Conservation (phyloP, 2,113 vertebrate genomes). For the Isichthys henryi region DNA sequence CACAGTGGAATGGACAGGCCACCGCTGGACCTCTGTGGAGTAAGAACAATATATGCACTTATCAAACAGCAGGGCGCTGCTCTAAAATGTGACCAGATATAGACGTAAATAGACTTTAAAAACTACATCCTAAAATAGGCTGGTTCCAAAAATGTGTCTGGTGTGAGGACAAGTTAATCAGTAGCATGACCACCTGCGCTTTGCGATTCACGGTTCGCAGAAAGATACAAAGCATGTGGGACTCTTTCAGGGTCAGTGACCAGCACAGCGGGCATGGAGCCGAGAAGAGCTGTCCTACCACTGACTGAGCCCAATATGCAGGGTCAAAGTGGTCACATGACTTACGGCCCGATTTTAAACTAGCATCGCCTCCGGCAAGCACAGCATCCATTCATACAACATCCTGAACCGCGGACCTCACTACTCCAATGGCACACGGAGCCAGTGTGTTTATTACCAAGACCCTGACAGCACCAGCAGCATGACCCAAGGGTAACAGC, state of each 20-base stretch:
- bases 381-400: neutral
- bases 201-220: neutral
- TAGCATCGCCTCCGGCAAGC: neutral
- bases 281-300: neutral
- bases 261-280: neutral
- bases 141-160: neutral
- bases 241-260: neutral
- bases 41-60: slow-evolving; percentile 21
- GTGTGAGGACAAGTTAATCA: neutral
- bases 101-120: neutral
- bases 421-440: neutral
- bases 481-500: neutral
- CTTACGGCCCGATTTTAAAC: neutral
- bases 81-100: neutral
- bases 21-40: slow-evolving; percentile 64
- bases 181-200: neutral
- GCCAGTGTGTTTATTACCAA: neutral
- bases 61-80: neutral
- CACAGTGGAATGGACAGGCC: slow-evolving; percentile 82
- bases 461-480: neutral
- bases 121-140: neutral
- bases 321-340: neutral
- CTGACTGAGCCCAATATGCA: neutral
- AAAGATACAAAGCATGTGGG: neutral
- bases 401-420: neutral